These are phyloP conservation scores for Apodemus speciosus DNA, from an alignment of 2,113 vertebrate species.

Conservation along the genomic window DNA sequence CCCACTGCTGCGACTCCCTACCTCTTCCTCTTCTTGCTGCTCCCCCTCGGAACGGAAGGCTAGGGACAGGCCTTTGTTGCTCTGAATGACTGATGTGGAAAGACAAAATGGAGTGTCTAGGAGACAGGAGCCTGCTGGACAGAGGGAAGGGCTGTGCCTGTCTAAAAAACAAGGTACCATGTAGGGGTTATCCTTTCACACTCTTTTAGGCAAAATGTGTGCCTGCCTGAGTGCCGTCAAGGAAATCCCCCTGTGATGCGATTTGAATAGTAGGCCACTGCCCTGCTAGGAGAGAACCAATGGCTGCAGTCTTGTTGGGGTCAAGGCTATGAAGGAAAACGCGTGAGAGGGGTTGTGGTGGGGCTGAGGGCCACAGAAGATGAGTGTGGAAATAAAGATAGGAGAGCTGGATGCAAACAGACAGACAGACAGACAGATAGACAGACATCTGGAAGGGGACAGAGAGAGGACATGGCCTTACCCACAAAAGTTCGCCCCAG, in stretches of 20 bases:
- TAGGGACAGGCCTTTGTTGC: background rate
- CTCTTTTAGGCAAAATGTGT: background rate
- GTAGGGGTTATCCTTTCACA: background rate
- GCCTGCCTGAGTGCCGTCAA: background rate
- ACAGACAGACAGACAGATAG: background rate
- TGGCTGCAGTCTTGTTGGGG: background rate
- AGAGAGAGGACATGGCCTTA: background rate
- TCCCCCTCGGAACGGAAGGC: no score
- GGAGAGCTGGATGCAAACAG: background rate
- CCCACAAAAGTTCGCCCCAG: background rate
- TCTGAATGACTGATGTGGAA: background rate
- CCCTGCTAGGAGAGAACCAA: background rate
- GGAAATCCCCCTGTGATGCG: background rate
- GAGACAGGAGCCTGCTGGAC: background rate
- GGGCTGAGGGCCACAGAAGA: accelerated
- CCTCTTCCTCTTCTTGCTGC: background rate
- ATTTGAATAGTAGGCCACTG: background rate
- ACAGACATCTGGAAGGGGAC: background rate
- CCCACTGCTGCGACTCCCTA: conserved; percentile 38
- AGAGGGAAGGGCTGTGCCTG: background rate
- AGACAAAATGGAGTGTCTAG: background rate
- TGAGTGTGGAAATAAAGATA: background rate
- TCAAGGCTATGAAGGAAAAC: background rate
- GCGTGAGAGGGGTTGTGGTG: background rate
- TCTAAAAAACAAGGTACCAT: background rate